A percentile compares a stretch with the other conserved stretches of the same genome.
Evolutionary conservation across 1,140 invertebrate species (phyloP).

Genomic region (Gonioctena quinquepunctata): DNA sequence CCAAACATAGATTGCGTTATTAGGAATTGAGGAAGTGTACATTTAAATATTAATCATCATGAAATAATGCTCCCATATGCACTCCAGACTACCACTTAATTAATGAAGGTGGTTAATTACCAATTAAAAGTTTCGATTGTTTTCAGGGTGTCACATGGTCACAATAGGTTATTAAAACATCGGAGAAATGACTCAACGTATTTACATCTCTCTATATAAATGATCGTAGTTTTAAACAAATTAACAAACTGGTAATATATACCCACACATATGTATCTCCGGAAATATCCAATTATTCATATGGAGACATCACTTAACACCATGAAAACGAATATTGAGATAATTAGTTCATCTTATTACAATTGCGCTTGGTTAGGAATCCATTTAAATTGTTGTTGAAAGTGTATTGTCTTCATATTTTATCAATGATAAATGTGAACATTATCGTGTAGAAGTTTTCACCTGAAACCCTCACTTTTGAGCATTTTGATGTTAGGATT

Average conservation of each 20-base stretch:
- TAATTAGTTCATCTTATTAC: slow-evolving; percentile 20
- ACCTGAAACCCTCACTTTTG: no score
- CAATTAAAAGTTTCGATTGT: slow-evolving; percentile 7
- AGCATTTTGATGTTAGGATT: no score
- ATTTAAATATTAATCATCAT: slow-evolving; percentile 8
- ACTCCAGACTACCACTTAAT: slow-evolving; percentile 2
- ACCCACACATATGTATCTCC: slow-evolving; percentile 19
- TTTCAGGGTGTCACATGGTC: slow-evolving; percentile 1
- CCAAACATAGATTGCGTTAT: not conserved
- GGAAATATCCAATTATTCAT: slow-evolving; percentile 15
- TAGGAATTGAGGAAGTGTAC: slow-evolving; percentile 2
- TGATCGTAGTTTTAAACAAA: slow-evolving; percentile 11
- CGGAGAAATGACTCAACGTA: slow-evolving; percentile 5
- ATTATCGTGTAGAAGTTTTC: no score
- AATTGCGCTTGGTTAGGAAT: not conserved
- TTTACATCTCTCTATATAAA: slow-evolving; percentile 9
- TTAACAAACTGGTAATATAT: slow-evolving; percentile 19
- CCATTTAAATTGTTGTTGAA: no score
- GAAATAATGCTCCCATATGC: slow-evolving; percentile 10
- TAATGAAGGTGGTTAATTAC: slow-evolving; percentile 9
- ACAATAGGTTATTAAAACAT: not conserved
- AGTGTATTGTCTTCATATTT: no score
- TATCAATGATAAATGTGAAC: not conserved
- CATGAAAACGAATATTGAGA: slow-evolving; percentile 11
- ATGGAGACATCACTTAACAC: slow-evolving; percentile 21